Base-by-base conservation (phyloP, 2,888 invertebrate species). In the Geophilus truncorum region DNA sequence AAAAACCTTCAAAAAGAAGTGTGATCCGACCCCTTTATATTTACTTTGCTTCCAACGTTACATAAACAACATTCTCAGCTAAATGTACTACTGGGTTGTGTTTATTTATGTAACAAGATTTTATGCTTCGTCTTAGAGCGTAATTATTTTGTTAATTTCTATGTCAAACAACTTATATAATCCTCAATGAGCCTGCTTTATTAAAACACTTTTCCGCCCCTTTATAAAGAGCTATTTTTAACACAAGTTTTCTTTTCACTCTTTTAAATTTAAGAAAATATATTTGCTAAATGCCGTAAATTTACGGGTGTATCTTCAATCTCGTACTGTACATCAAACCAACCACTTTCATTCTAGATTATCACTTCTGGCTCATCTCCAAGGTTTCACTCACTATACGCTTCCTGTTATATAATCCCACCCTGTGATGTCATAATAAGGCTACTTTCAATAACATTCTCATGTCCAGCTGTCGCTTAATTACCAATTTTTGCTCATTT, bases 321-420 rank as follows among this genome's bases (percentile, higher is more conserved):
- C 70, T 70, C 70, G n/a, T 70, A 9, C 70, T n/a, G n/a, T n/a
- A 21, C 7, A 45, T 23, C 23, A 70, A 70, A 23, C 9, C 10
- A 70, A 70, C 28, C 70, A 70, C 70, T 70, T 70, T 70, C 70
- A 70, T 25, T 70, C 70, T 70, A 25, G 70, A 10, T 28, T 70
- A 70, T 25, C 70, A 70, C 28, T 70, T 70, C n/a, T 70, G 70
- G 70, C 70, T n/a, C 70, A 15, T 15, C 15, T 70, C 70, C 70
- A 70, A 70, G 70, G 70, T 70, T 28, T 51, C 18, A 51, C 18
- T 51, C 40, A n/a, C 70, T 28, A 70, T 70, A 25, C 12, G 28
- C 70, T 70, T 70, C 70, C 70, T 70, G 70, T 70, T 70, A 70
- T 70, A 70, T 70, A 70, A 70, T 70, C 25, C 25, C 70, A 70